Evolutionary conservation across 2,888 invertebrate species (phyloP).

Genomic region (Lasioglossum leucozonium): DNA sequence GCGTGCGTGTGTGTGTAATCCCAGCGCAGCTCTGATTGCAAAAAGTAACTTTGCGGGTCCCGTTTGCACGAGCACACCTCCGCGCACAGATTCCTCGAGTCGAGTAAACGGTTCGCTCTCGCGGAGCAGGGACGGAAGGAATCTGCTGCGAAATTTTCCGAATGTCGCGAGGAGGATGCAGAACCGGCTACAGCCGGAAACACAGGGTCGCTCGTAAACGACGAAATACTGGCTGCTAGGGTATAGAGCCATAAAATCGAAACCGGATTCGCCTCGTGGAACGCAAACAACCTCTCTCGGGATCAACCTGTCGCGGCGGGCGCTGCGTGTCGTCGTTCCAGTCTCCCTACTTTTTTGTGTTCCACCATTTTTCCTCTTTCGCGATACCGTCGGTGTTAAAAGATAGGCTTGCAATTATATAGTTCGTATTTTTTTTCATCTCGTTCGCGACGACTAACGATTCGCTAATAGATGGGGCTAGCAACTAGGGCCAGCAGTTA

Average conservation of each 20-base stretch:
- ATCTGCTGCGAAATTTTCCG: not conserved
- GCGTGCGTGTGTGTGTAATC: too few relatives aligned
- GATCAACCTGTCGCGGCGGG: slow-evolving; percentile 63
- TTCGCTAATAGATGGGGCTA: not conserved
- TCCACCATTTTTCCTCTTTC: not conserved
- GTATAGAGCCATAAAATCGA: slow-evolving; percentile 78
- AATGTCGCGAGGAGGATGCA: not conserved
- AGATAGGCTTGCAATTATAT: not conserved
- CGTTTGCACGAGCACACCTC: not conserved
- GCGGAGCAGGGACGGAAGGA: too few relatives aligned
- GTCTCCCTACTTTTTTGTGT: not conserved
- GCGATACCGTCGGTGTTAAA: too few relatives aligned
- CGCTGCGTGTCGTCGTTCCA: not conserved
- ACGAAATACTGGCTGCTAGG: slow-evolving; percentile 76
- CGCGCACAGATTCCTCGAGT: not conserved
- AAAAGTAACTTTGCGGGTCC: slow-evolving; percentile 31
- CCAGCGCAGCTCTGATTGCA: slow-evolving; percentile 24
- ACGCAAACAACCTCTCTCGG: slow-evolving; percentile 71
- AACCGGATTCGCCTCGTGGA: slow-evolving; percentile 77
- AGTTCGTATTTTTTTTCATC: not conserved
- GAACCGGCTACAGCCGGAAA: not conserved
- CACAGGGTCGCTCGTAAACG: slow-evolving; percentile 68
- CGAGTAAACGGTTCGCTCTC: not conserved
- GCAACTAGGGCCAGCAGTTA: too few relatives aligned
- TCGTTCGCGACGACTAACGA: too few relatives aligned